Conservation (phyloP, 2,888 invertebrate species). For the Thecophora atra region DNA sequence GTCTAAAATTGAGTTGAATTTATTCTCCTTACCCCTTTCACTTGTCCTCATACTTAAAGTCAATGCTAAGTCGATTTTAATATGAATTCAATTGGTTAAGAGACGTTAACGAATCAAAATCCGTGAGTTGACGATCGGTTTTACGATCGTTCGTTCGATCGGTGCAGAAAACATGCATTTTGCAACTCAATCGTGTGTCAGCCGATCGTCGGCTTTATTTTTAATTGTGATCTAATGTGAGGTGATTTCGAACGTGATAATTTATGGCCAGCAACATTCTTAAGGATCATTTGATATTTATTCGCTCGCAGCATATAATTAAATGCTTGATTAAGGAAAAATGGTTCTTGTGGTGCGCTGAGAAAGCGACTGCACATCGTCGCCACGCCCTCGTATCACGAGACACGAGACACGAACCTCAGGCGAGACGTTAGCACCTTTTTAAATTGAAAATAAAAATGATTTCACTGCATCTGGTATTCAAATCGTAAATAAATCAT, state of each 20-base stretch:
- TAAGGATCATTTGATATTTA: constrained; percentile 11
- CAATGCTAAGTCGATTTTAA: too few species aligned
- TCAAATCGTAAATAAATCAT: constrained; percentile 27
- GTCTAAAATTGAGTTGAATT: too few species aligned
- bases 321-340: background rate
- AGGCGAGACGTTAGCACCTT: constrained; percentile 1
- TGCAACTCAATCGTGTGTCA: too few species aligned
- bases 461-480: constrained; percentile 28
- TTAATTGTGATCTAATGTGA: constrained; percentile 6
- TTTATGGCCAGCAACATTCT: background rate
- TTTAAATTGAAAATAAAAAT: constrained; percentile 23
- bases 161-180: too few species aligned
- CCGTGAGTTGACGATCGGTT: too few species aligned
- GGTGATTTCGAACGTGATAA: background rate
- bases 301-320: constrained; percentile 3
- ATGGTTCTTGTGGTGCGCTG: background rate
- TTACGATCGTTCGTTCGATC: too few species aligned
- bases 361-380: background rate
- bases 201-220: background rate
- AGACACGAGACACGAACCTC: background rate
- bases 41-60: too few species aligned
- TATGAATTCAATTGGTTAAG: too few species aligned
- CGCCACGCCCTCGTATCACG: background rate
- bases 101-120: too few species aligned
- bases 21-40: too few species aligned